Evolutionary conservation across 2,113 vertebrate species (phyloP).

Genomic region (Anoplopoma fimbria): DNA sequence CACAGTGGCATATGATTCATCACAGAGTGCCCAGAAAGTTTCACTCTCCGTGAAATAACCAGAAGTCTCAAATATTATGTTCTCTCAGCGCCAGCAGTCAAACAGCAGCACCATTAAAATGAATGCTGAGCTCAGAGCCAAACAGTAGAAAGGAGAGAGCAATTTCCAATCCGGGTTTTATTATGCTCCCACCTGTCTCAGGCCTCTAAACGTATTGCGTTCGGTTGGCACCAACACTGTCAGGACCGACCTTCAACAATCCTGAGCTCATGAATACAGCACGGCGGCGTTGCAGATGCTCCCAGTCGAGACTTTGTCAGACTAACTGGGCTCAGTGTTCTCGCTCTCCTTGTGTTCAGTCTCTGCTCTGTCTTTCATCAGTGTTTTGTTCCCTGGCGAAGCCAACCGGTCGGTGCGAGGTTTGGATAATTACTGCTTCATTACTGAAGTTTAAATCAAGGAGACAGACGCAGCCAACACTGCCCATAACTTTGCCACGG

Average conservation of each 20-base stretch:
- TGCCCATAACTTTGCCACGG: conserved; percentile 20
- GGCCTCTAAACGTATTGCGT: conserved; percentile 50
- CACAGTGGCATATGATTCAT: conserved; percentile 2
- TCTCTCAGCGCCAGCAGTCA: conserved; percentile 43
- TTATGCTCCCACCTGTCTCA: conserved; percentile 64
- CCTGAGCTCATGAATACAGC: conserved; percentile 55
- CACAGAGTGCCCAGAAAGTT: conserved; percentile 32
- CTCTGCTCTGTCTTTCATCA: conserved; percentile 33
- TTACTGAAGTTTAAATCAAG: conserved; percentile 33
- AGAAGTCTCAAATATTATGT: conserved; percentile 48
- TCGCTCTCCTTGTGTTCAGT: conserved; percentile 17
- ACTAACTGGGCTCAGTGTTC: background rate
- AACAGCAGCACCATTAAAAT: conserved; percentile 59
- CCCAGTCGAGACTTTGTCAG: conserved; percentile 27
- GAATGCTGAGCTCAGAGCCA: conserved; percentile 55
- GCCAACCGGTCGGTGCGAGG: conserved; percentile 28
- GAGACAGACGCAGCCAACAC: conserved; percentile 16
- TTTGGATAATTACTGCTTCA: conserved; percentile 47
- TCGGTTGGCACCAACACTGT: conserved; percentile 55
- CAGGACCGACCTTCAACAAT: conserved; percentile 63
- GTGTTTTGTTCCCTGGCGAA: background rate
- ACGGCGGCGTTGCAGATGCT: conserved; percentile 36
- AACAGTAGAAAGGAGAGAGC: conserved; percentile 59
- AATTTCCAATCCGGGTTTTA: conserved; percentile 66
- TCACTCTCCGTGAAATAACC: conserved; percentile 44